Evolutionary conservation across 1,140 invertebrate genomes (phyloP), one percentile per base, ranked within the genome.

Genomic region (Eulimnadia texana): DNA sequence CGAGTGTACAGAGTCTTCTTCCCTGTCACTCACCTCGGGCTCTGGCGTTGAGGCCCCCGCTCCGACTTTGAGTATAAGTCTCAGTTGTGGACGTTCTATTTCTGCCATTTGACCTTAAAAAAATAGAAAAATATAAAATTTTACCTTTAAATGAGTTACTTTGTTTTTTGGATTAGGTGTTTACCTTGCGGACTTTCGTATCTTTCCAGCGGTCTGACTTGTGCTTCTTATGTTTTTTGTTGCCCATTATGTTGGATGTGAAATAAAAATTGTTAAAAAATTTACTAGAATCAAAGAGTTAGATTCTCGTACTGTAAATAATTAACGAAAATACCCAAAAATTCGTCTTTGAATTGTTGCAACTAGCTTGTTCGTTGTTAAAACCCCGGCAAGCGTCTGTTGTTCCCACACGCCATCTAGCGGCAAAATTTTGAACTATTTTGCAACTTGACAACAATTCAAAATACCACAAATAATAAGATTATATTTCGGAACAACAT

Each of bases 21-120:
- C 65, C 11, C 50, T 72, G 73, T 59, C 67, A 74, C 6, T 75
- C 79, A 64, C 82, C 80, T 62, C 75, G 79, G 70, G 79, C 70
- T 86, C 85, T 0, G 84, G 83, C 1, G 84, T 85, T 9, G 78
- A 79, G 67, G 78, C 81, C 52, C 73, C 79, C 20, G 80, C 83
- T 3, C 82, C 83, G n/a, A 90, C 86, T 73, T 90, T 90, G 22
- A 91, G 70, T 53, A 90, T 89, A 28, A 90, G 71, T 69, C 88
- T 88, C 24, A 90, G 81, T 63, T 82, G 66, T 52, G 67, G 60
- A 11, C 66, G 65, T 29, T 57, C 60, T 50, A 57, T 49, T n/a
- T 50, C 51, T 66, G 62, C 62, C 24, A 47, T n/a, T n/a, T n/a
- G n/a, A n/a, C n/a, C n/a, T n/a, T n/a, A n/a, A n/a, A n/a, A n/a